Evolutionary conservation across 2,888 invertebrate genomes (phyloP), one percentile per base, ranked within the genome.

Genomic region (Macrosoma leucophasiata): DNA sequence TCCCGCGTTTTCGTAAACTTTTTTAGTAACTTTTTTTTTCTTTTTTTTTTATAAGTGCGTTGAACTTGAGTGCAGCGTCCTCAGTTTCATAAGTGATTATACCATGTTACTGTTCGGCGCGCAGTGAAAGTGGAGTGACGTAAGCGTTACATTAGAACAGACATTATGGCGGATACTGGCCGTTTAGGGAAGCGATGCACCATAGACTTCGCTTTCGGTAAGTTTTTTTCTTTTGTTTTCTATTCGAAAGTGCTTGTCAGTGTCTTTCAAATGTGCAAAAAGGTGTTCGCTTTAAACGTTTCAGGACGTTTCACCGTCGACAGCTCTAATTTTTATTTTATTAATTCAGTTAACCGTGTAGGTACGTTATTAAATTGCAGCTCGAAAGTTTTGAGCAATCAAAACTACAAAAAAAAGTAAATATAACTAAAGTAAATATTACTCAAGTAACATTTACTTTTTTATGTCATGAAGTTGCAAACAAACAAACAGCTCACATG

Each of bases 121-220:
- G 58, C 57, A 77, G 81, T 81, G 82, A 82, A 82, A 82, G 82
- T 81, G 77, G 34, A 51, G 69, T 81, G 78, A 79, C 81, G 81
- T 73, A 81, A 79, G 50, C 58, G 52, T 75, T 75, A 73, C 72
- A 74, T 77, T 77, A 72, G 69, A 71, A 50, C 49, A 61, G 53
- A 52, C 64, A 64, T 58, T 64, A 78, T 81, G 81, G 72, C 79
- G 71, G 71, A 75, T 74, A 64, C 67, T 53, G 58, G 57, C 58
- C 66, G 62, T 51, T 63, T 75, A 54, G 70, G 75, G 70, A 76
- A 72, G 60, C 72, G 66, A 62, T 63, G 75, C 64, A 64, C 68
- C 58, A 26, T 46, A 42, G 39, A 38, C 41, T 40, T 47, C 28
- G 62, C 73, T 60, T 58, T 77, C 39, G 75, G 81, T 81, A 45